phyloP scores from a whole-genome alignment of 2,888 invertebrate species.

The Polyommatus iphigenia region DNA sequence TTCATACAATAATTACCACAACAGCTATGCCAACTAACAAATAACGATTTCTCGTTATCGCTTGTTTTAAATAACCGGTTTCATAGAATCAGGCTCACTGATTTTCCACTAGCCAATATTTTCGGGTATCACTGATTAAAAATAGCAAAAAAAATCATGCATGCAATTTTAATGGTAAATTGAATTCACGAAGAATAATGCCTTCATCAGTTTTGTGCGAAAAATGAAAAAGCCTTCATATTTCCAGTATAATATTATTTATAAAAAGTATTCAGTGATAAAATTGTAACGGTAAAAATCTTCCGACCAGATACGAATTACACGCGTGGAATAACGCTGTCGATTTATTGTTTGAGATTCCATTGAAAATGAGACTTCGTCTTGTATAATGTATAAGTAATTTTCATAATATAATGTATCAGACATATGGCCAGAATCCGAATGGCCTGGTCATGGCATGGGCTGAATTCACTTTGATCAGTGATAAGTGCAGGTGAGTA shows the following conservation, averaged over 20 bases:
- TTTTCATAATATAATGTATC: too few species aligned
- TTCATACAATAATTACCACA: background rate
- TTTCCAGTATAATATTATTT: constrained; percentile 21
- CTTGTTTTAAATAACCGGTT: background rate
- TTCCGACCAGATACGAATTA: constrained; percentile 15
- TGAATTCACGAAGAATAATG: constrained; percentile 25
- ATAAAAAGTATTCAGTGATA: constrained; percentile 16
- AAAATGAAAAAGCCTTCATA: constrained; percentile 26
- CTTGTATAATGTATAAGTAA: background rate
- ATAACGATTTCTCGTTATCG: background rate
- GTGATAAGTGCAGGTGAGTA: too few species aligned
- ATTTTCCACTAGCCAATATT: background rate
- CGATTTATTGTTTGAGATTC: background rate
- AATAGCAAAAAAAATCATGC: constrained; percentile 11
- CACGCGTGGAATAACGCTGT: background rate
- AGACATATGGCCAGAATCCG: background rate
- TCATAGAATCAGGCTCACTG: background rate
- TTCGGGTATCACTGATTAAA: constrained; percentile 19
- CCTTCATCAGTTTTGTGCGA: constrained; percentile 29
- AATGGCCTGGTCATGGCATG: too few species aligned
- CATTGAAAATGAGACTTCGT: background rate
- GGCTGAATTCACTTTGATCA: too few species aligned
- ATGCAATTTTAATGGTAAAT: constrained; percentile 15
- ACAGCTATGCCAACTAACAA: background rate
- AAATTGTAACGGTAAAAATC: constrained; percentile 18